A percentile compares a stretch with the other conserved stretches of the same genome.
Evolutionary conservation across 2,797 vertebrate species (phyloP).

Genomic region (Myripristis jacobus): DNA sequence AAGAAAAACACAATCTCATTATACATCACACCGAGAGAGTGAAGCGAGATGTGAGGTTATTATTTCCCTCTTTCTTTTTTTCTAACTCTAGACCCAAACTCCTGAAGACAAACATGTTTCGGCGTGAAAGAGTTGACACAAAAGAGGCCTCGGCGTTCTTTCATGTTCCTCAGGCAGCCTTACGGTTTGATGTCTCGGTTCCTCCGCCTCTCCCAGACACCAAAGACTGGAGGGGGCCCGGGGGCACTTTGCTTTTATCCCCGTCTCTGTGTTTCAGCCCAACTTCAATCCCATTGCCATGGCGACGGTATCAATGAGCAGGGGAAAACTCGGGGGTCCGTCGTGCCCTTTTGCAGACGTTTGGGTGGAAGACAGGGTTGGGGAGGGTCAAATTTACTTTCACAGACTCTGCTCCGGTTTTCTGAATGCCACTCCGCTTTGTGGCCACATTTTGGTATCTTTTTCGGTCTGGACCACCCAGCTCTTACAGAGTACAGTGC

Average conservation of each 20-base stretch:
- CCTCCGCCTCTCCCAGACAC: constrained; percentile 53
- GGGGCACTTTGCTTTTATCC: constrained; percentile 53
- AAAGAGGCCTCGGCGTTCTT: constrained; percentile 32
- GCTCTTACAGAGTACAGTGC: too few relatives aligned
- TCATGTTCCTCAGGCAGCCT: constrained; percentile 59
- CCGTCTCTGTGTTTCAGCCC: constrained; percentile 28
- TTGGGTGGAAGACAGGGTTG: constrained; percentile 1
- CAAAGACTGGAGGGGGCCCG: constrained; percentile 37
- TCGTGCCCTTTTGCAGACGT: constrained; percentile 57
- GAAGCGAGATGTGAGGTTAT: not conserved
- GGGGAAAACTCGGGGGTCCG: constrained; percentile 22
- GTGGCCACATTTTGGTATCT: not conserved
- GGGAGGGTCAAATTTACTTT: constrained; percentile 17
- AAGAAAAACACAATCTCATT: not conserved
- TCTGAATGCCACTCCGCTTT: not conserved
- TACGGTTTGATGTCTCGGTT: constrained; percentile 60
- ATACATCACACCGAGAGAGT: not conserved
- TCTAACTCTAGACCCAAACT: not conserved
- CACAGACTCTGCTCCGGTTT: constrained; percentile 17
- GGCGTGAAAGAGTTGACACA: constrained; percentile 12
- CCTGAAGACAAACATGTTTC: not conserved
- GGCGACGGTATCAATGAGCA: constrained; percentile 52
- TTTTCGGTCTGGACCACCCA: not conserved
- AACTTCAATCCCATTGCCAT: constrained; percentile 67
- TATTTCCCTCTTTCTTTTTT: too few relatives aligned